Evolutionary conservation across 2,888 invertebrate species (phyloP).

Genomic region (Drosophila demipolita): DNA sequence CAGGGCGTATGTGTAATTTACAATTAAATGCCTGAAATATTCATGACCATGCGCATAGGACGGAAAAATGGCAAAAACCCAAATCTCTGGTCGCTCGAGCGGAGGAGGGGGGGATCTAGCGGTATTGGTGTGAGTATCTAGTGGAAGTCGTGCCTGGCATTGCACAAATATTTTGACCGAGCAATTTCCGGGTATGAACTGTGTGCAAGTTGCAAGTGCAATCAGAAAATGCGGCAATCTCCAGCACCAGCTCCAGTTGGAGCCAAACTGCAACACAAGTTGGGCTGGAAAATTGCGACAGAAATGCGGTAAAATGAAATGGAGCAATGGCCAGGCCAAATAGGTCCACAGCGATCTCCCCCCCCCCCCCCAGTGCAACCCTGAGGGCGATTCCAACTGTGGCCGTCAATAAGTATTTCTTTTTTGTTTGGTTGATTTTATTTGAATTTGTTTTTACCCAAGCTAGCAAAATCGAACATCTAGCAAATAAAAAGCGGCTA

Average conservation of each 20-base stretch:
- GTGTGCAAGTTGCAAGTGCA: conserved; percentile 62
- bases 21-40: conserved; percentile 77
- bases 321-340: conserved; percentile 41
- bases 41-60: conserved; percentile 52
- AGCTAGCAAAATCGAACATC: conserved; percentile 56
- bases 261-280: conserved; percentile 27
- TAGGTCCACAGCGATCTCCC: background rate
- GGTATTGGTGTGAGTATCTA: background rate
- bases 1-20: conserved; percentile 78
- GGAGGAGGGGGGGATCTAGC: background rate
- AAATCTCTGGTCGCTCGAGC: conserved; percentile 67
- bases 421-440: background rate
- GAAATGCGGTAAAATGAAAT: conserved; percentile 69
- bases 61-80: conserved; percentile 42
- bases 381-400: conserved; percentile 6
- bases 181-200: conserved; percentile 68
- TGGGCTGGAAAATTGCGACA: conserved; percentile 52
- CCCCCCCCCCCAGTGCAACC: background rate
- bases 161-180: conserved; percentile 67
- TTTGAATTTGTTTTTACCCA: background rate
- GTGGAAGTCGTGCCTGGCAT: conserved; percentile 34
- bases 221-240: conserved; percentile 61
- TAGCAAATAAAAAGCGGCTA: conserved; percentile 48
- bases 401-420: conserved; percentile 43
- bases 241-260: background rate